Conservation (phyloP, 2,113 vertebrate species). For the Calyptommatus sinebrachiatus region DNA sequence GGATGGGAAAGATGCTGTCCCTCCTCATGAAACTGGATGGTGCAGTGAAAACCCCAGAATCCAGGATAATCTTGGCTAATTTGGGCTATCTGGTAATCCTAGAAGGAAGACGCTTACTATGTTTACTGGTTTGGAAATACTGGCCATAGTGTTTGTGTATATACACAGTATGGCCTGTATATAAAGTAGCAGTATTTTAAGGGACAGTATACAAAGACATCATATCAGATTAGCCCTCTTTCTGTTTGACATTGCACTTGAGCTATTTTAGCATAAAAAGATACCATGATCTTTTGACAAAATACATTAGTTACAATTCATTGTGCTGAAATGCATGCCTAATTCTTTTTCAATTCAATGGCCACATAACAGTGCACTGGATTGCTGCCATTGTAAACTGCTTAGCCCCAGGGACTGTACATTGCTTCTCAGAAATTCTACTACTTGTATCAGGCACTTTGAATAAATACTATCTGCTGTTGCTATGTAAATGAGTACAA, state of each 20-base stretch:
- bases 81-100: too few species aligned
- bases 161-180: background rate
- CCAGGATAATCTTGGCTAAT: too few species aligned
- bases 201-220: background rate
- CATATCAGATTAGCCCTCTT: background rate
- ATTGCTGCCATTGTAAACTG: constrained; percentile 8
- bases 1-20: too few species aligned
- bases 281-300: background rate
- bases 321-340: background rate
- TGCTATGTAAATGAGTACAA: constrained; percentile 22
- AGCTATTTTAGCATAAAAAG: background rate
- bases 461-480: constrained; percentile 19
- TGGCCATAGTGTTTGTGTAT: background rate
- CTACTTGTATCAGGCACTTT: constrained; percentile 5
- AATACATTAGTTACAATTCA: background rate
- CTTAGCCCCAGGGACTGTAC: constrained; percentile 27
- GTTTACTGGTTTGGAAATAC: background rate
- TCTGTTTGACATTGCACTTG: background rate
- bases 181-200: background rate
- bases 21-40: too few species aligned
- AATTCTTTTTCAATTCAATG: background rate
- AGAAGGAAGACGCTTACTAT: too few species aligned
- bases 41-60: too few species aligned
- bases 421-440: constrained; percentile 4
- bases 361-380: background rate